These are phyloP conservation scores for Dendrocopos noguchii DNA, from an alignment of 2,113 vertebrate species.

Conservation along the genomic window DNA sequence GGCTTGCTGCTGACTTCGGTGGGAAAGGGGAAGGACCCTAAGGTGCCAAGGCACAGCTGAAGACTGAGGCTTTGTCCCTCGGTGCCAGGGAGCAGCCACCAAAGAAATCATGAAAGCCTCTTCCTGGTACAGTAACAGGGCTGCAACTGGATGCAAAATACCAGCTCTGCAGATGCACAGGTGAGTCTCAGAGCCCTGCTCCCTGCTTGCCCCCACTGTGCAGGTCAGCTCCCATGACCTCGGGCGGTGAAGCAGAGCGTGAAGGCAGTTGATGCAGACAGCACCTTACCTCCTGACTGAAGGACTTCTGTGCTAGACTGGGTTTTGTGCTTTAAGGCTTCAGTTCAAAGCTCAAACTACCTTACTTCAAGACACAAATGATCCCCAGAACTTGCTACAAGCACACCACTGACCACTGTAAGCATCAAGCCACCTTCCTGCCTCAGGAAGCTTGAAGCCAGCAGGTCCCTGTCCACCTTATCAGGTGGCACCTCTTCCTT, in stretches of 20 bases:
- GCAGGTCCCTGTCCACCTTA: fast-evolving
- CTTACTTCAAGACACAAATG: neutral
- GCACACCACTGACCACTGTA: neutral
- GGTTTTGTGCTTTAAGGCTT: neutral
- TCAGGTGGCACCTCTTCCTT: neutral
- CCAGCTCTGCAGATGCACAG: neutral
- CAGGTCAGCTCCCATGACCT: neutral
- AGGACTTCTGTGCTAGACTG: neutral
- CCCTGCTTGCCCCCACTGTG: fast-evolving
- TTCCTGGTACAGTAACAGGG: neutral
- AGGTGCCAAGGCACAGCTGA: neutral
- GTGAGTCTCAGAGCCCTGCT: neutral
- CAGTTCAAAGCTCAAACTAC: neutral
- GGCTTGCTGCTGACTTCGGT: neutral
- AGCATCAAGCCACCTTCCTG: neutral
- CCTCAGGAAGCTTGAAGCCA: neutral
- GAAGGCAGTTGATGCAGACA: neutral
- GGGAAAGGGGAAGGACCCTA: neutral
- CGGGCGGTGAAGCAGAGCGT: neutral
- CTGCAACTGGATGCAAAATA: neutral
- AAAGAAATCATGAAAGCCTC: neutral
- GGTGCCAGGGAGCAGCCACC: neutral
- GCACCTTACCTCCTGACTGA: neutral
- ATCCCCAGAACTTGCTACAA: neutral
- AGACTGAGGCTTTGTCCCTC: neutral